Evolutionary conservation across 2,888 invertebrate genomes (phyloP), one percentile per base, ranked within the genome.

Genomic region (Podabrus alpinus): DNA sequence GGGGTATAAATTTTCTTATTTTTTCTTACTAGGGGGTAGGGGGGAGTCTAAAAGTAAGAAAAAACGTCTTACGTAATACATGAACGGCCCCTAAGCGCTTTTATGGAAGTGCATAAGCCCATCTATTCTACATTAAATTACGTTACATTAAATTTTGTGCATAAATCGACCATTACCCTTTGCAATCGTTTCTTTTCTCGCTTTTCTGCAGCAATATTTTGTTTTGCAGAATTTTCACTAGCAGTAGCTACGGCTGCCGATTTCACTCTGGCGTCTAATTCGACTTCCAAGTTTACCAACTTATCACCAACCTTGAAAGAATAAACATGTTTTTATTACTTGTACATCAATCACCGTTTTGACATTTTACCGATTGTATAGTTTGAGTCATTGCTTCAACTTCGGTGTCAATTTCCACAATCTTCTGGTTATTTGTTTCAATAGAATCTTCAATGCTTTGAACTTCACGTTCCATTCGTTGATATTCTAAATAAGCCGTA

Each of bases 401-500:
- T 29, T 92, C 90, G 21, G 90, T 87, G 62, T 92, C 90, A 0
- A 92, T 88, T 76, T 88, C 86, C 75, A 88, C 86, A 9, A 92
- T 88, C 73, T 89, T 89, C 3, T 85, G 86, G 60, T 90, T 89
- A 1, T 90, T 91, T 66, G 90, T 87, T 71, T 89, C 88, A 15
- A 91, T 90, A 13, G 87, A 88, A 67, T 90, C 87, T 73, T 91
- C 86, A 1, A 85, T 75, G 17, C 74, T 15, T 69, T 81, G 74
- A 24, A 86, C 78, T 79, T 98, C 97, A 72, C 96, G 89, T 68
- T 94, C 92, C 0, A 94, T 91, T 83, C 95, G 93, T 87, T 97
- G 96, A 84, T 93, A 97, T 86, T 98, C 96, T 76, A 96, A 89
- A 85, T 94, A 97, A 78, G 94, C 94, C 0, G 92, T 88, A 60